These are phyloP conservation scores for Euleptes europaea DNA, from an alignment of 2,113 vertebrate genomes.

Conservation along the genomic window DNA sequence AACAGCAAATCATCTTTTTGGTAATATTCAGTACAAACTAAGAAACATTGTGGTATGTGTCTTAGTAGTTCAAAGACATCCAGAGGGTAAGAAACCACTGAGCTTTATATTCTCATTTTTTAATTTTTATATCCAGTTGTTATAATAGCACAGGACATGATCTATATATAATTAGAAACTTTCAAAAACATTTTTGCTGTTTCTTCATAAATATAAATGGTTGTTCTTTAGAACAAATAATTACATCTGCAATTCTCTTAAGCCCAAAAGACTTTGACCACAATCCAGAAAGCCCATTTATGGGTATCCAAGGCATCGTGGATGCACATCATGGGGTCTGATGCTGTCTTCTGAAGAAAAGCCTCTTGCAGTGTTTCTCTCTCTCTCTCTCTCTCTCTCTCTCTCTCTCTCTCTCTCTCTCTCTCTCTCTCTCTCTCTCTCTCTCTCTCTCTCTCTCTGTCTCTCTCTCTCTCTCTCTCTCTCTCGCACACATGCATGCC, in stretches of 20 bases:
- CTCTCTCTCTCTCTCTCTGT: too few relatives aligned
- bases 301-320: neutral
- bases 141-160: neutral
- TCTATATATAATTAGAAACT: neutral
- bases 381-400: too few relatives aligned
- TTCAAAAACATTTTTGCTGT: neutral
- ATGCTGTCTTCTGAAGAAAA: neutral
- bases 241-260: neutral
- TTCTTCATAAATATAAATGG: neutral
- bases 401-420: too few relatives aligned
- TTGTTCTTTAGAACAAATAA: neutral
- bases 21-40: neutral
- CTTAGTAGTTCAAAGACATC: neutral
- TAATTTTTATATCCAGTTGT: neutral
- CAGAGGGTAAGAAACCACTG: neutral
- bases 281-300: neutral
- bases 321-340: neutral
- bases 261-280: neutral
- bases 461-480: too few relatives aligned
- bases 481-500: too few relatives aligned
- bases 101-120: neutral
- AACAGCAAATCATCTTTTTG: neutral
- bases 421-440: too few relatives aligned
- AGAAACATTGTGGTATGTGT: neutral
- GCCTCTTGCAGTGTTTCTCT: too few relatives aligned